Conservation (phyloP, 2,888 invertebrate species). For the Colletes collaris region DNA sequence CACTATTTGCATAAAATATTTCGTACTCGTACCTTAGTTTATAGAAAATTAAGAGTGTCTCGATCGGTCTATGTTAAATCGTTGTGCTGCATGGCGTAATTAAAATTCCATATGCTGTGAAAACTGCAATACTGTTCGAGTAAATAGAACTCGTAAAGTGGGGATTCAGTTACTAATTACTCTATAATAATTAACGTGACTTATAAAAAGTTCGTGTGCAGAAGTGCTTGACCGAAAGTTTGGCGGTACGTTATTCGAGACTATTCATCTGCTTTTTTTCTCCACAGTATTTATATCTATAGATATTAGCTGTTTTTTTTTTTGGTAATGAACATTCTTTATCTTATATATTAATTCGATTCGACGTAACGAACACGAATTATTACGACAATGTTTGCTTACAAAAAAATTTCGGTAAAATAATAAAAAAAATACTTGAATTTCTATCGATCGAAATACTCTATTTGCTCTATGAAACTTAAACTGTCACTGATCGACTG, state of each 20-base stretch:
- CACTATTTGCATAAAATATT: slow-evolving; percentile 29
- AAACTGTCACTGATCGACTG: slow-evolving; percentile 20
- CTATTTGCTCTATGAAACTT: not conserved
- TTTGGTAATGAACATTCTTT: slow-evolving; percentile 21
- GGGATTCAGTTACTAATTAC: slow-evolving; percentile 27
- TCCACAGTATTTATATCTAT: slow-evolving; percentile 40
- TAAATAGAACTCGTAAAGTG: slow-evolving; percentile 22
- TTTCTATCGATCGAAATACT: not conserved
- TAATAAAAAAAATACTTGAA: slow-evolving; percentile 15
- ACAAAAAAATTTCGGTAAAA: slow-evolving; percentile 6
- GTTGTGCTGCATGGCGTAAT: slow-evolving; percentile 31
- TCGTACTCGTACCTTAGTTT: slow-evolving; percentile 27
- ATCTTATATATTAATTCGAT: slow-evolving; percentile 22
- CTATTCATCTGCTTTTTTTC: slow-evolving; percentile 21
- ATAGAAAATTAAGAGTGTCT: slow-evolving; percentile 13
- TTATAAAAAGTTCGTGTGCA: slow-evolving; percentile 32
- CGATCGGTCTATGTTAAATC: slow-evolving; percentile 21
- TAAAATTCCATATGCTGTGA: slow-evolving; percentile 57
- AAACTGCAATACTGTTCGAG: slow-evolving; percentile 23
- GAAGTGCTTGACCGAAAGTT: slow-evolving; percentile 35
- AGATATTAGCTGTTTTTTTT: slow-evolving; percentile 32
- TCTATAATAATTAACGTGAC: slow-evolving; percentile 27
- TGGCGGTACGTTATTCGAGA: slow-evolving; percentile 37
- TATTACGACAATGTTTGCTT: slow-evolving; percentile 15
- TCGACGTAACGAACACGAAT: slow-evolving; percentile 7